Base-by-base conservation (phyloP, 2,797 vertebrate species). In the Lutjanus argentimaculatus region DNA sequence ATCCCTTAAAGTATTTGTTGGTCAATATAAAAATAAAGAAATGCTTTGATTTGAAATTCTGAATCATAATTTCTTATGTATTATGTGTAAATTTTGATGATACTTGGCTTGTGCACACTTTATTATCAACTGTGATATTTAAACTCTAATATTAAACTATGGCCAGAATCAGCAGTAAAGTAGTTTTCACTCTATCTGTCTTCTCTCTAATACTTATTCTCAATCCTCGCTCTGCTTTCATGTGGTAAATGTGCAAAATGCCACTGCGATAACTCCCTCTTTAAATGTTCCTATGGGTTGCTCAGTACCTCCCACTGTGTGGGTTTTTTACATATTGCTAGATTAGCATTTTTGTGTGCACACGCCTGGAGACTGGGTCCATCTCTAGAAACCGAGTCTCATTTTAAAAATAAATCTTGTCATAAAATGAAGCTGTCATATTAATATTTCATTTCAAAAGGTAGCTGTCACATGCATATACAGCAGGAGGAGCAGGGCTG, bases 391-490 rank as follows among this genome's bases (percentile, higher is more conserved):
- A 69, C 40, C 46, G 71, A 1, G 15, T 67, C 59, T 62, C 45
- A 66, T 79, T 82, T 86, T 62, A 85, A 85, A 88, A 86, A 88
- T 81, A 84, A 77, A 89, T 76, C 68, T 61, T 75, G 59, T 42
- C 70, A 77, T 72, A 67, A 84, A 77, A 82, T 75, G 42, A 79
- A 84, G 75, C 74, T 80, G 79, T 62, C 51, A 65, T 43, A 83
- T 90, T n/a, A 86, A 90, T 91, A 80, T 86, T 92, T 91, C 0
- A 86, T 85, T 70, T 55, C 16, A 73, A 75, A 65, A 85, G 51
- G 77, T 57, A 83, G 69, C 65, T 72, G 74, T 75, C 86, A 83
- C 63, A 52, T 82, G 65, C 40, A 75, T 72, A 16, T 70, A 43
- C 63, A 65, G 49, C 61, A 79, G 19, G 64, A 45, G 19, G 21